A percentile compares a stretch with the other conserved stretches of the same genome.
Evolutionary conservation across 1,140 invertebrate species (phyloP).

Genomic region (honey bee (Apis mellifera)): DNA sequence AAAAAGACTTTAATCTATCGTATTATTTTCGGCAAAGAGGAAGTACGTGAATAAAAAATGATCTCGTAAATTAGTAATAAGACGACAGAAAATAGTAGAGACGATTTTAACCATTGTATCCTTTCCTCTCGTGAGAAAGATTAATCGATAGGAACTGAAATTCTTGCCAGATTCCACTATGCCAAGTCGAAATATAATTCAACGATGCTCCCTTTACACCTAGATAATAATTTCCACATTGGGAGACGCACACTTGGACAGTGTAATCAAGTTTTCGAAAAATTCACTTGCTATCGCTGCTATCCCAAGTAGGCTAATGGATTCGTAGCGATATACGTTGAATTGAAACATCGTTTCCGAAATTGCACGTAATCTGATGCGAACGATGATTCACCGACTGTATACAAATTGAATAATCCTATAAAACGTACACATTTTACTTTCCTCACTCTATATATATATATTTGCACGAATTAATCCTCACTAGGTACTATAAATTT

Average conservation of each 20-base stretch:
- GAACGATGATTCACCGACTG: slow-evolving; percentile 29
- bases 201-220: slow-evolving; percentile 17
- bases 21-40: no score
- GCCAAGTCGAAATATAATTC: slow-evolving; percentile 30
- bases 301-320: slow-evolving; percentile 32
- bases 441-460: neutral
- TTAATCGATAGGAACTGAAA: neutral
- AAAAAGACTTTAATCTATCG: no score
- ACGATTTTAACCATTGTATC: neutral
- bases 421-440: slow-evolving; percentile 29
- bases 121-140: neutral
- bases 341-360: slow-evolving; percentile 33
- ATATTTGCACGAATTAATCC: neutral
- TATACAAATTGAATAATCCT: slow-evolving; percentile 35
- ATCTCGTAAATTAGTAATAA: no score
- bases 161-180: neutral
- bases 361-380: slow-evolving; percentile 45
- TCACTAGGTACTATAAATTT: neutral
- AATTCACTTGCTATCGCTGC: slow-evolving; percentile 23
- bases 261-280: slow-evolving; percentile 58
- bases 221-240: slow-evolving; percentile 33
- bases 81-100: neutral
- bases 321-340: slow-evolving; percentile 33
- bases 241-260: slow-evolving; percentile 8
- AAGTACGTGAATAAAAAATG: no score